These are phyloP conservation scores for Hypotaenidia philippensis DNA, from an alignment of 2,797 vertebrate genomes.

Conservation along the genomic window DNA sequence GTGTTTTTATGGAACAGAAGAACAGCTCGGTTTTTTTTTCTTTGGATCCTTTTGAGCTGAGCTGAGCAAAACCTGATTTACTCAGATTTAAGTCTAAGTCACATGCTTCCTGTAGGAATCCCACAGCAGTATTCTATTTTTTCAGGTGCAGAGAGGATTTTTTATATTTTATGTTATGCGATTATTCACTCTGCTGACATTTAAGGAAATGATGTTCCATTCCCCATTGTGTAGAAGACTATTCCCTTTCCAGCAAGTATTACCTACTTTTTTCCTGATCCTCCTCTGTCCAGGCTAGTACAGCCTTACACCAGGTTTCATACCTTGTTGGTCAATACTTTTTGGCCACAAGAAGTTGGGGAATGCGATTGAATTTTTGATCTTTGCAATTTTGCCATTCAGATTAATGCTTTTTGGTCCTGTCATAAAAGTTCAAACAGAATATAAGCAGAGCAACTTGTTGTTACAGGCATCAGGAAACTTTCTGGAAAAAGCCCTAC, in stretches of 20 bases:
- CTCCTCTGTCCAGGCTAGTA: neutral
- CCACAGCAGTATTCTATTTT: conserved; percentile 28
- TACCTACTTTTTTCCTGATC: conserved; percentile 1
- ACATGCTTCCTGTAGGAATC: conserved; percentile 33
- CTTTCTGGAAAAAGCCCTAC: neutral
- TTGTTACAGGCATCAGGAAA: neutral
- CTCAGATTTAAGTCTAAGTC: conserved; percentile 23
- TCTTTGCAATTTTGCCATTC: neutral
- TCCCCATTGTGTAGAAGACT: conserved; percentile 29
- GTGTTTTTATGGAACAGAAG: conserved; percentile 15
- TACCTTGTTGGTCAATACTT: neutral
- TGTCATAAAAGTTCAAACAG: neutral
- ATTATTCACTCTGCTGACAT: conserved; percentile 28
- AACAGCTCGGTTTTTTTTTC: neutral
- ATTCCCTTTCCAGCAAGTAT: conserved; percentile 9
- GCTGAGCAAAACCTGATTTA: conserved; percentile 50
- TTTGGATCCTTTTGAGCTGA: conserved; percentile 31
- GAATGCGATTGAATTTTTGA: neutral
- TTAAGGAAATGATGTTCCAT: conserved; percentile 48
- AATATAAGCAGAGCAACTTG: neutral
- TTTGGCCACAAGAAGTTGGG: neutral
- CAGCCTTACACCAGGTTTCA: neutral
- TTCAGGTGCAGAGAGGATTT: conserved; percentile 34
- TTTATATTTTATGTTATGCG: neutral
- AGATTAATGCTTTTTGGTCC: neutral